Conservation (phyloP, 2,888 invertebrate genomes). For the Ophion slaviceki region DNA sequence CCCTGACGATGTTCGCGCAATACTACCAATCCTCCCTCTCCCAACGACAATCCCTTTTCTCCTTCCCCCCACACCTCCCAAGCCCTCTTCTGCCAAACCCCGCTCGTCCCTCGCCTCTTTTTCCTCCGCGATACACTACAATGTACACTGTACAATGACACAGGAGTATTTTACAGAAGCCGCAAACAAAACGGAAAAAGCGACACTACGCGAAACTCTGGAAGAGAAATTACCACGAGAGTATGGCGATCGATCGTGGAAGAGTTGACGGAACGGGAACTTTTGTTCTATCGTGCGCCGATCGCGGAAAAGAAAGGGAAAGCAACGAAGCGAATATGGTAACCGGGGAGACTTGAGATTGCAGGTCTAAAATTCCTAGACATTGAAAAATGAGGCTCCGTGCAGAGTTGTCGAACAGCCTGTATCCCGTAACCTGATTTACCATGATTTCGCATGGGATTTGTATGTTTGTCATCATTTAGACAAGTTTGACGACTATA, state of each 20-base stretch:
- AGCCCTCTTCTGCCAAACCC: not conserved
- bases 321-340: too few species aligned
- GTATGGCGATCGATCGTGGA: constrained; percentile 35
- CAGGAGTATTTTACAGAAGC: constrained; percentile 45
- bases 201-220: not conserved
- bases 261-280: constrained; percentile 3
- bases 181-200: constrained; percentile 29
- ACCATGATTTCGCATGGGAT: too few species aligned
- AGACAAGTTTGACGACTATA: too few species aligned
- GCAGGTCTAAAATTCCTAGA: too few species aligned
- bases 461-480: too few species aligned
- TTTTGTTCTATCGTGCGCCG: not conserved
- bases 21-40: constrained; percentile 43
- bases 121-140: constrained; percentile 22
- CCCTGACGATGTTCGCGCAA: constrained; percentile 43
- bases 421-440: too few species aligned
- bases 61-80: not conserved
- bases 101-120: not conserved
- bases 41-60: constrained; percentile 16
- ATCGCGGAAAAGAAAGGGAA: not conserved
- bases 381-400: too few species aligned
- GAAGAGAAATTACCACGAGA: constrained; percentile 25
- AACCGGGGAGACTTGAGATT: too few species aligned
- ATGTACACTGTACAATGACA: constrained; percentile 20
- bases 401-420: too few species aligned